A percentile compares a stretch with the other conserved stretches of the same genome.
These are phyloP conservation scores for Peromyscus attwateri DNA, from an alignment of 2,797 vertebrate species.

Conservation along the genomic window DNA sequence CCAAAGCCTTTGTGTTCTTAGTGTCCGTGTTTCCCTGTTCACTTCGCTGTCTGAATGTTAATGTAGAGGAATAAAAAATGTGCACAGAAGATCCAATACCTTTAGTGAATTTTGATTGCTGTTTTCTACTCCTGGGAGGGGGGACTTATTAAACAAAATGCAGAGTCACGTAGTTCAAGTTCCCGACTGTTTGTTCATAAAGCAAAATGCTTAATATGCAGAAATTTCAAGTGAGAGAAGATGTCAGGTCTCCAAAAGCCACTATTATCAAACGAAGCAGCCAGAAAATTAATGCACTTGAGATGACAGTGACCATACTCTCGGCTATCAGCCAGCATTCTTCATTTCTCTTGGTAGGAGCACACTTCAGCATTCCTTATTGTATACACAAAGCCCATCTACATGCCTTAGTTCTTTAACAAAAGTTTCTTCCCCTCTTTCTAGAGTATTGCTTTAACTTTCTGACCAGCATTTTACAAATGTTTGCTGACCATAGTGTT, in stretches of 20 bases:
- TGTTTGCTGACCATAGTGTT: neutral
- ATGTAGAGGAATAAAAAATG: slow-evolving; percentile 45
- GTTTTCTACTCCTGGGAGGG: slow-evolving; percentile 62
- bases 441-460: slow-evolving; percentile 29
- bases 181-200: slow-evolving; percentile 64
- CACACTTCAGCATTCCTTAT: neutral
- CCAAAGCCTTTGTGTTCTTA: neutral
- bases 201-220: slow-evolving; percentile 80
- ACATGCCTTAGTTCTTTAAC: neutral
- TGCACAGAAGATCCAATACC: neutral
- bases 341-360: slow-evolving; percentile 6
- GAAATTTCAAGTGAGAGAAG: slow-evolving; percentile 72
- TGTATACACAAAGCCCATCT: neutral
- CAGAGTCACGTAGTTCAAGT: slow-evolving; percentile 52
- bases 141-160: slow-evolving; percentile 62
- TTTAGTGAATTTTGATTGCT: slow-evolving; percentile 24
- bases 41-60: slow-evolving; percentile 57
- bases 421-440: neutral
- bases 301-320: slow-evolving; percentile 39
- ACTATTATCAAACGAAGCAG: slow-evolving; percentile 77
- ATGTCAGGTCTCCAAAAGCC: slow-evolving; percentile 69
- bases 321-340: neutral
- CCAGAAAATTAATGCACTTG: slow-evolving; percentile 66
- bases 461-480: slow-evolving; percentile 40
- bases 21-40: neutral